phyloP scores from a whole-genome alignment of 2,797 vertebrate species.

The Sebastes melanostomus region DNA sequence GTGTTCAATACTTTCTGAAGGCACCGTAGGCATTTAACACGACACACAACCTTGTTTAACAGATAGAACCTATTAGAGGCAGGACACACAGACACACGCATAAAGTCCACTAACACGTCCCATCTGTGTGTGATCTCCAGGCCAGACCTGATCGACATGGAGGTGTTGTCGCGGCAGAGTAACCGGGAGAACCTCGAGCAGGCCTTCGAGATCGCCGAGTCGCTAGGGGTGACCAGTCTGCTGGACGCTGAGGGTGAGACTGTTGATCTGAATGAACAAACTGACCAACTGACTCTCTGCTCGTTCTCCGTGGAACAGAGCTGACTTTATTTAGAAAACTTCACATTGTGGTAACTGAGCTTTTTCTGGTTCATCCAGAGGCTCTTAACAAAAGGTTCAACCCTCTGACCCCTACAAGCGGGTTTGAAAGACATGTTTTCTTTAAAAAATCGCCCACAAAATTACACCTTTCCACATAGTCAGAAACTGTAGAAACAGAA shows the following conservation, averaged over 20 bases:
- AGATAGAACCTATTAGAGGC: neutral
- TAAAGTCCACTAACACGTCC: neutral
- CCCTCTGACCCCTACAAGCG: neutral
- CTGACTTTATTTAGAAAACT: neutral
- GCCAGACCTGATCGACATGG: slow-evolving; percentile 98
- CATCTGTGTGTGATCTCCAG: slow-evolving; percentile 71
- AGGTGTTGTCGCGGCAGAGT: slow-evolving; percentile 90
- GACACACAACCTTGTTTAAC: neutral
- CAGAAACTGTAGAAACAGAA: too few relatives aligned
- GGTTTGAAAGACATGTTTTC: neutral
- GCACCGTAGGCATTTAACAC: neutral
- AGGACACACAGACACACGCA: neutral
- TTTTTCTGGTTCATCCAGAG: neutral
- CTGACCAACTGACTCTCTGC: neutral
- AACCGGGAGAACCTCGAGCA: slow-evolving; percentile 97
- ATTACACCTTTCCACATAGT: neutral
- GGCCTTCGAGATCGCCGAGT: slow-evolving; percentile 96
- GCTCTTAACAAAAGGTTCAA: neutral
- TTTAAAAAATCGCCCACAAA: neutral
- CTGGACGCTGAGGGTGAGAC: slow-evolving; percentile 95
- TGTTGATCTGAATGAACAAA: neutral
- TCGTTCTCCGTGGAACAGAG: neutral
- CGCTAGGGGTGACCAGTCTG: slow-evolving; percentile 93
- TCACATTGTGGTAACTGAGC: neutral
- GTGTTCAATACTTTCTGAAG: neutral